A percentile compares a stretch with the other conserved stretches of the same genome.
phyloP scores from a whole-genome alignment of 1,140 invertebrate genomes.

The Drosophila sp. region DNA sequence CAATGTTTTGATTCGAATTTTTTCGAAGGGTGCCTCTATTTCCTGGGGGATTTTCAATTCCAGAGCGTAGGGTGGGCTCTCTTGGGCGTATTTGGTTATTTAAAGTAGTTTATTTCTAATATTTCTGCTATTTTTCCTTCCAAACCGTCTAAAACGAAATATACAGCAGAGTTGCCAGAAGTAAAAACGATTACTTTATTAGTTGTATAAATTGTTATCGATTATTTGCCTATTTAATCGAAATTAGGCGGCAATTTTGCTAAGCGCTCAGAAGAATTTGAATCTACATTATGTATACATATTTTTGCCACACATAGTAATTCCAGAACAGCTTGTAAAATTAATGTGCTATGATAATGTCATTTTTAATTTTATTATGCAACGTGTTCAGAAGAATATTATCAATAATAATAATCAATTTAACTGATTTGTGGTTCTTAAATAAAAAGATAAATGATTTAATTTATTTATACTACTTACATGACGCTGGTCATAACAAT shows the following conservation, averaged over 20 bases:
- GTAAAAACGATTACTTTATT: neutral
- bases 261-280: too few relatives aligned
- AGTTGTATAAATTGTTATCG: neutral
- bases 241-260: neutral
- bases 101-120: neutral
- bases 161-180: neutral
- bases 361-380: too few relatives aligned
- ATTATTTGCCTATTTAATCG: neutral
- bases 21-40: neutral
- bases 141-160: neutral
- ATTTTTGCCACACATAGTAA: too few relatives aligned
- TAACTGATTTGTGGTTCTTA: too few relatives aligned
- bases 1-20: neutral
- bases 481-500: neutral
- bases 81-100: neutral
- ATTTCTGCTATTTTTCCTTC: neutral
- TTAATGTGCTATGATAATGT: too few relatives aligned
- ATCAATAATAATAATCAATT: too few relatives aligned
- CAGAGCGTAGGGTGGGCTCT: neutral
- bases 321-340: too few relatives aligned
- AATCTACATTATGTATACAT: too few relatives aligned
- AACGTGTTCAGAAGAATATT: too few relatives aligned
- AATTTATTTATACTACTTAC: too few relatives aligned
- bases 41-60: neutral
- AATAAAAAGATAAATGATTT: too few relatives aligned